Percentiles rank a stretch among this genome's conserved stretches.
Evolutionary conservation across 1,140 invertebrate species (phyloP).

Genomic region (Hyposmocoma kahamanoa): DNA sequence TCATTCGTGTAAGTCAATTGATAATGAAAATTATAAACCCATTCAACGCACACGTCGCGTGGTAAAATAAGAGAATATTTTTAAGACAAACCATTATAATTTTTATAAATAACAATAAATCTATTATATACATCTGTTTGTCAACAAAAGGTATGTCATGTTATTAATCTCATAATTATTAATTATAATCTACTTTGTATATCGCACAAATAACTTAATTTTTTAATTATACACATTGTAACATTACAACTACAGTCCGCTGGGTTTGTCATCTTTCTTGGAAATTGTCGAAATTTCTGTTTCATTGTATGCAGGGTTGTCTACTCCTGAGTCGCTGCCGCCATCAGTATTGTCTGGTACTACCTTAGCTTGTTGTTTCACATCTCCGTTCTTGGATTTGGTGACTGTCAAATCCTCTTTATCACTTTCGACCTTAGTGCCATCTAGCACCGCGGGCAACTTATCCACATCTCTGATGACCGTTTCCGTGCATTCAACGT

Average conservation of each 20-base stretch:
- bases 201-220: conserved; percentile 2
- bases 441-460: conserved; percentile 40
- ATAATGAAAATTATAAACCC: too few relatives aligned
- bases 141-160: neutral
- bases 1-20: too few relatives aligned
- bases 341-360: conserved; percentile 48
- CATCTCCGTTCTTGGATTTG: conserved; percentile 15
- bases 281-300: conserved; percentile 33
- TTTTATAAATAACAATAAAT: neutral
- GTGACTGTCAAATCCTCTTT: conserved; percentile 21
- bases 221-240: conserved; percentile 10
- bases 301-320: conserved; percentile 67
- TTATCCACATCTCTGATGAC: conserved; percentile 51
- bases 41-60: too few relatives aligned
- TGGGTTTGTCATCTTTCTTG: conserved; percentile 26
- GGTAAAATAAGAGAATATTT: too few relatives aligned
- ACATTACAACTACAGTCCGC: conserved; percentile 10
- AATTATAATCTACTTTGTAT: conserved; percentile 11
- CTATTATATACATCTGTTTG: conserved; percentile 1
- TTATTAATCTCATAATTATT: neutral
- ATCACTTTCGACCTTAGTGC: conserved; percentile 27
- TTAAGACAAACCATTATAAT: too few relatives aligned
- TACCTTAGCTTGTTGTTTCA: conserved; percentile 25
- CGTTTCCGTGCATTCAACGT: conserved; percentile 37
- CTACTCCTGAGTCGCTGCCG: conserved; percentile 62